Percentiles rank a stretch among this genome's conserved stretches.
Evolutionary conservation across 2,113 vertebrate genomes (phyloP).

Genomic region (Elaphurus davidianus): DNA sequence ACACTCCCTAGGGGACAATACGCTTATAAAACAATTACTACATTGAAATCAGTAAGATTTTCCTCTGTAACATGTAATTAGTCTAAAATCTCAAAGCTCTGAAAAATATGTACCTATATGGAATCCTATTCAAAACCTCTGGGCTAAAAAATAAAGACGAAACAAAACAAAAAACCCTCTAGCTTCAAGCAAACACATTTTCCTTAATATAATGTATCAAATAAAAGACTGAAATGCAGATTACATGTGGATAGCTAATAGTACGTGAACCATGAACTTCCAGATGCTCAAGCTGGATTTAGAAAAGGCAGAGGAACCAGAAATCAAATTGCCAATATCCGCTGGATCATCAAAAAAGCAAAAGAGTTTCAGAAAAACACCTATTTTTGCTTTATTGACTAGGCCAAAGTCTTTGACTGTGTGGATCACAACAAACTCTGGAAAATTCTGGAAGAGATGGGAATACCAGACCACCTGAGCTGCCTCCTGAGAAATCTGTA

Average conservation of each 20-base stretch:
- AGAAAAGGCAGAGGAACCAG: background rate
- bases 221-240: background rate
- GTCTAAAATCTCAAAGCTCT: background rate
- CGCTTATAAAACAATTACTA: slow-evolving; percentile 9
- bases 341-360: background rate
- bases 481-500: background rate
- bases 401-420: background rate
- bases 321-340: background rate
- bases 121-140: background rate
- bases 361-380: background rate
- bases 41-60: background rate
- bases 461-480: background rate
- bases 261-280: background rate
- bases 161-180: background rate
- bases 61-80: background rate
- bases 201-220: background rate
- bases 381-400: background rate
- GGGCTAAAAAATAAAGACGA: background rate
- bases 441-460: background rate
- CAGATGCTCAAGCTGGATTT: background rate
- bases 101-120: background rate
- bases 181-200: background rate
- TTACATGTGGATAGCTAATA: background rate
- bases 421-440: background rate
- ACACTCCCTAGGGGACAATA: background rate